A percentile compares a stretch with the other conserved stretches of the same genome.
Evolutionary conservation across 2,113 vertebrate genomes (phyloP).

Genomic region (Heterochromis multidens): DNA sequence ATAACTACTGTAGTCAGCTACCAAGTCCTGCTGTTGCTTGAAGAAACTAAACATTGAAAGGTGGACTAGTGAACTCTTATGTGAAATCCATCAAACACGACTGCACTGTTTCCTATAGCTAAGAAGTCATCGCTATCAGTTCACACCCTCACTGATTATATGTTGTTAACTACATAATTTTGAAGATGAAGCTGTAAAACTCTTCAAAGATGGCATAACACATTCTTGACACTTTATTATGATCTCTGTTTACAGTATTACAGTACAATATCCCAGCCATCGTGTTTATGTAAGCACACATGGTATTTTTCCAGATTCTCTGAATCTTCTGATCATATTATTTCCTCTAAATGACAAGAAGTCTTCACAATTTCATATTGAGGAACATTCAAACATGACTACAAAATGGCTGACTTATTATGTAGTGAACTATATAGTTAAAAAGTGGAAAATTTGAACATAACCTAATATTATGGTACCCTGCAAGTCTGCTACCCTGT

Average conservation of each 20-base stretch:
- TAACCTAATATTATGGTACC: too few species aligned
- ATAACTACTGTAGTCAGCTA: not conserved
- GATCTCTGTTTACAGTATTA: not conserved
- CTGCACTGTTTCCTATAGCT: not conserved
- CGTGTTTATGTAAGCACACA: not conserved
- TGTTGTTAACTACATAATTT: not conserved
- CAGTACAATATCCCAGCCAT: not conserved
- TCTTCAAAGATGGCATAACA: not conserved
- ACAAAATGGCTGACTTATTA: not conserved
- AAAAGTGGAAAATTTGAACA: too few species aligned
- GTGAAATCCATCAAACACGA: slow-evolving; percentile 7
- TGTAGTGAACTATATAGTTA: not conserved
- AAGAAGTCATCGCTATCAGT: not conserved
- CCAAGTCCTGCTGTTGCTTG: not conserved
- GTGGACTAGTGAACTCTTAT: slow-evolving; percentile 11
- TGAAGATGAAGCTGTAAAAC: not conserved
- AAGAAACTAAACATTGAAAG: not conserved
- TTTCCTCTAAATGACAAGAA: too few species aligned
- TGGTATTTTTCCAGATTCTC: not conserved
- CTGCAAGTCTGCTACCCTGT: not conserved
- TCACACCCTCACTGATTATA: not conserved
- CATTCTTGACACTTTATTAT: not conserved
- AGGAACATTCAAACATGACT: not conserved
- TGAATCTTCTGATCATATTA: too few species aligned
- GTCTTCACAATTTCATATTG: too few species aligned